A percentile compares a stretch with the other conserved stretches of the same genome.
These are phyloP conservation scores for Geococcyx californianus DNA, from an alignment of 2,113 vertebrate species.

Conservation along the genomic window DNA sequence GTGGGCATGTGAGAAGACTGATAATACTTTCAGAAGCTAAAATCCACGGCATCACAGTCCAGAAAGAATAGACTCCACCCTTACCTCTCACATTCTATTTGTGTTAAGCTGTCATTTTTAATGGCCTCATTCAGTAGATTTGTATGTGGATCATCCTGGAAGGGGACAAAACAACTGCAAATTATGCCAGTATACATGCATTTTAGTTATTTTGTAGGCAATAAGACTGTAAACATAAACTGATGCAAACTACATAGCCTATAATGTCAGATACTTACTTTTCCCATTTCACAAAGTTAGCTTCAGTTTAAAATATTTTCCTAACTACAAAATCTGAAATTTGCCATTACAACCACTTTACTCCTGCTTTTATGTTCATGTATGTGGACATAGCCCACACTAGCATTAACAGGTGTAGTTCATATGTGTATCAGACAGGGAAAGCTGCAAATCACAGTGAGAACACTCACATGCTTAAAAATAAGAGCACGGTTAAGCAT, in stretches of 20 bases:
- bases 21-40: not conserved
- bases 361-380: not conserved
- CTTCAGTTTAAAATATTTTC: not conserved
- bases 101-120: conserved; percentile 92
- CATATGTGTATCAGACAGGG: not conserved
- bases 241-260: not conserved
- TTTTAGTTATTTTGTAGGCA: not conserved
- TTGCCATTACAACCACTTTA: not conserved
- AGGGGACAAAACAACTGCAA: not conserved
- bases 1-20: not conserved
- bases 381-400: not conserved
- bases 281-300: not conserved
- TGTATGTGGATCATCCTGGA: conserved; percentile 87
- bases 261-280: not conserved
- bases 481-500: not conserved
- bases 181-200: not conserved
- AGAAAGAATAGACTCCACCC: not conserved
- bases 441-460: not conserved
- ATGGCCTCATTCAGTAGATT: conserved; percentile 92
- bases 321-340: not conserved
- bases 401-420: not conserved
- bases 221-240: not conserved
- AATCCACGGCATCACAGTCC: not conserved
- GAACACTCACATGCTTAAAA: not conserved
- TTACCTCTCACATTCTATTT: conserved; percentile 93